Conservation (phyloP, 2,113 vertebrate species). For the Trichechus manatus region DNA sequence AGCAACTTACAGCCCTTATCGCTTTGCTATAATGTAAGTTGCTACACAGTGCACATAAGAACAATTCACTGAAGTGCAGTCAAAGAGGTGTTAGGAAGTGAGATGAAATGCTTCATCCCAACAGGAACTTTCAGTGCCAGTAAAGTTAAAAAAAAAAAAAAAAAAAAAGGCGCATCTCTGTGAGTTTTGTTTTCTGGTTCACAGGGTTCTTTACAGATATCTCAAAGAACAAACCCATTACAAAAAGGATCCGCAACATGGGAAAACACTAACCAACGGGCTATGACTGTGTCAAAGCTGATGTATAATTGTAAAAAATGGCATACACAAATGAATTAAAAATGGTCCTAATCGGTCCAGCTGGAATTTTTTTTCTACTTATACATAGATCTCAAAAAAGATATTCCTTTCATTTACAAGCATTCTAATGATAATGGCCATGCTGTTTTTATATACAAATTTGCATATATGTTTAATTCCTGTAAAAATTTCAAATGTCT, state of each 20-base stretch:
- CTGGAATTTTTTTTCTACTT: conserved; percentile 85
- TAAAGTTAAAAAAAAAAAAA: conserved; percentile 30
- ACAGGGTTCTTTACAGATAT: conserved; percentile 80
- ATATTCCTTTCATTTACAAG: conserved; percentile 85
- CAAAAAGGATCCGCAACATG: conserved; percentile 73
- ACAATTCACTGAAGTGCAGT: conserved; percentile 81
- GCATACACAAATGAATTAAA: conserved; percentile 84
- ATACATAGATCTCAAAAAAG: conserved; percentile 84
- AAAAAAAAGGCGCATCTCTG: conserved; percentile 31
- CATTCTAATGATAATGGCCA: conserved; percentile 87
- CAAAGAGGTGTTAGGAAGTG: conserved; percentile 79
- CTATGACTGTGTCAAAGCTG: conserved; percentile 79
- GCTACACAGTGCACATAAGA: conserved; percentile 80
- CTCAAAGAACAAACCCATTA: conserved; percentile 67
- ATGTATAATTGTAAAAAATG: conserved; percentile 80
- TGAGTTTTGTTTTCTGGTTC: conserved; percentile 77
- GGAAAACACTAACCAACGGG: conserved; percentile 72
- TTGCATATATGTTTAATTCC: conserved; percentile 88
- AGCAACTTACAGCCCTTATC: conserved; percentile 81
- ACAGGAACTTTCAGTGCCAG: conserved; percentile 76
- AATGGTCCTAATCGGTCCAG: conserved; percentile 87
- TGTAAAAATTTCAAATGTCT: conserved; percentile 83
- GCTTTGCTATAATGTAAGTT: conserved; percentile 73
- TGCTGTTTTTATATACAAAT: conserved; percentile 88
- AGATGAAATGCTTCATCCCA: conserved; percentile 77